phyloP scores from a whole-genome alignment of 2,113 vertebrate genomes.

The Bujurquina vittata region DNA sequence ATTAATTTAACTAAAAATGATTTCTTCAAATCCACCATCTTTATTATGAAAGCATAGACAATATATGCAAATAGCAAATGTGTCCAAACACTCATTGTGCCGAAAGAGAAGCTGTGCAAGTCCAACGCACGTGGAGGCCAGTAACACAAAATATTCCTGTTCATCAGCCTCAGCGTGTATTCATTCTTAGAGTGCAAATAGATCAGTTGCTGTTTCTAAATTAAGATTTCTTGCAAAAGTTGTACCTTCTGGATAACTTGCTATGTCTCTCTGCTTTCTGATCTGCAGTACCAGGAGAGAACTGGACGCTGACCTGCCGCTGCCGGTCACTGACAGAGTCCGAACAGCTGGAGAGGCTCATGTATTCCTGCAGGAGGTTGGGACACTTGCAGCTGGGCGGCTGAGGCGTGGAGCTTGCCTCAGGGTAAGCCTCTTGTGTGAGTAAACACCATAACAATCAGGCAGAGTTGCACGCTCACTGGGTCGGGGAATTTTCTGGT shows the following conservation, averaged over 20 bases:
- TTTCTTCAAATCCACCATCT: background rate
- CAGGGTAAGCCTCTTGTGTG: slow-evolving; percentile 51
- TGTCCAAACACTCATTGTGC: background rate
- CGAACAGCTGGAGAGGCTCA: slow-evolving; percentile 47
- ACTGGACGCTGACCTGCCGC: background rate
- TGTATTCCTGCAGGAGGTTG: slow-evolving; percentile 43
- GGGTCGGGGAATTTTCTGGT: slow-evolving; percentile 51
- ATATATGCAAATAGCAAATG: background rate
- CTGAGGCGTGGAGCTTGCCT: slow-evolving; percentile 44
- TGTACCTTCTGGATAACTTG: slow-evolving; percentile 38
- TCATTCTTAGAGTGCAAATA: background rate
- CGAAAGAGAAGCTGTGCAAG: background rate
- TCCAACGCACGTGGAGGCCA: background rate
- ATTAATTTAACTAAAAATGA: background rate
- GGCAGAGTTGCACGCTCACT: slow-evolving; percentile 46
- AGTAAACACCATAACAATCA: slow-evolving; percentile 67
- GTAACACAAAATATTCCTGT: background rate
- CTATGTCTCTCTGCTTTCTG: slow-evolving; percentile 27
- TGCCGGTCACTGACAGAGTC: slow-evolving; percentile 32
- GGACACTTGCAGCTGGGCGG: slow-evolving; percentile 36
- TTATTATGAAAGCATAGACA: background rate
- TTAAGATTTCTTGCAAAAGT: background rate
- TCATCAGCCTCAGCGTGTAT: background rate
- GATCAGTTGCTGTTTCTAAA: slow-evolving; percentile 13
- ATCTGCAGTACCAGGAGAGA: slow-evolving; percentile 32